Evolutionary conservation across 2,888 invertebrate genomes (phyloP), one percentile per base, ranked within the genome.

Genomic region (Iselma pallidipennis): DNA sequence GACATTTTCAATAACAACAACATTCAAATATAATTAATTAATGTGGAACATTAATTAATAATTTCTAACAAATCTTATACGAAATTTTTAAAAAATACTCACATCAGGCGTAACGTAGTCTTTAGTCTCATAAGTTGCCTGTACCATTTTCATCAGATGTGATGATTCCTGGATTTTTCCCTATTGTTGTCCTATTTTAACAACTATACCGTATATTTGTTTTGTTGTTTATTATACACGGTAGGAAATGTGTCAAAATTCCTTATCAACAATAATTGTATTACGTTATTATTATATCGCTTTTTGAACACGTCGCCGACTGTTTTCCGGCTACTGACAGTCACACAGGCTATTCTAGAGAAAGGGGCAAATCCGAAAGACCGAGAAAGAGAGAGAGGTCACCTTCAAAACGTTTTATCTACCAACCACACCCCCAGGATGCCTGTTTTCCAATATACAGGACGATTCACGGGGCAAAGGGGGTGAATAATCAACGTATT

Each of bases 51-150:
- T n/a, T n/a, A n/a, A n/a, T n/a, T n/a, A n/a, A n/a, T n/a, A n/a
- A n/a, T 29, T 29, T 29, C 7, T 29, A 29, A 29, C 3, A 10
- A 29, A 33, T 33, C 12, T 5, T 16, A 33, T n/a, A 5, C 33
- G 6, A 37, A n/a, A 51, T 21, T n/a, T n/a, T n/a, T n/a, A n/a
- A n/a, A n/a, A n/a, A n/a, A 19, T 29, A 63, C 63, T 63, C 50
- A 63, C 63, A 33, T 56, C 57, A 16, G 63, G 56, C 31, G 63
- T 53, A 16, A 63, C 63, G 45, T 63, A 63, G 28, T 63, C 55
- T 25, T 50, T 53, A 5, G 28, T 57, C 31, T 59, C 59, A 33
- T 56, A 63, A 16, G 57, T 45, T 29, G 59, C 59, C 42, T 63
- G 63, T 19, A 56, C 63, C 59, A 57, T 63, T 37, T 63, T 63